These are phyloP conservation scores for Tetranychus piercei DNA, from an alignment of 2,888 invertebrate genomes.

Conservation along the genomic window DNA sequence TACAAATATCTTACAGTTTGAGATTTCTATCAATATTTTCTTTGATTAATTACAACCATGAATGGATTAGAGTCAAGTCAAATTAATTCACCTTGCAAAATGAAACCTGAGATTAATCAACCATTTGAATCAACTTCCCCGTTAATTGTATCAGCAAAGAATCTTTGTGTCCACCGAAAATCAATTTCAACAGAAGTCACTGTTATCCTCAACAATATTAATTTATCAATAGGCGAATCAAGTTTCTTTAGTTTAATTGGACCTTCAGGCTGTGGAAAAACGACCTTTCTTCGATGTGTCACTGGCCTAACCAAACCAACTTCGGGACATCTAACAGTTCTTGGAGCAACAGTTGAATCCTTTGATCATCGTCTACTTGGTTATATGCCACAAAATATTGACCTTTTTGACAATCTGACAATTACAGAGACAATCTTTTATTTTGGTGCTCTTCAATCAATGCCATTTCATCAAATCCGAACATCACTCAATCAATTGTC, in stretches of 20 bases:
- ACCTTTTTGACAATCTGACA: slow-evolving; percentile 18
- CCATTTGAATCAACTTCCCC: not conserved
- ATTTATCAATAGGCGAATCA: not conserved
- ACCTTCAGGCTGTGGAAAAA: not conserved
- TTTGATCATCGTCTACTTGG: not conserved
- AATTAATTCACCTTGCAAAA: too few species aligned
- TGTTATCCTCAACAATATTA: not conserved
- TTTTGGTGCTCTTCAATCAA: slow-evolving; percentile 13
- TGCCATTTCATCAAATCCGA: not conserved
- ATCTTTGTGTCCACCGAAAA: not conserved
- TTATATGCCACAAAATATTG: slow-evolving; percentile 18
- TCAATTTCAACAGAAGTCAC: not conserved
- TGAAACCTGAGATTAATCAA: not conserved
- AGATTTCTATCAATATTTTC: too few species aligned
- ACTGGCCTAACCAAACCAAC: not conserved
- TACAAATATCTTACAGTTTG: too few species aligned
- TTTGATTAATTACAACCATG: too few species aligned
- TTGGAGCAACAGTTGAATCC: not conserved
- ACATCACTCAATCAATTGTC: not conserved
- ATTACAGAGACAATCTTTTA: slow-evolving; percentile 14
- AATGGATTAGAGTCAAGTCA: too few species aligned
- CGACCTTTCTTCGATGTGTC: not conserved
- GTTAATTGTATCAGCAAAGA: not conserved
- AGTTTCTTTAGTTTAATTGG: not conserved
- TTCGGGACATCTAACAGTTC: not conserved